Conservation (phyloP, 2,888 invertebrate species). For the Cetonia aurata region DNA sequence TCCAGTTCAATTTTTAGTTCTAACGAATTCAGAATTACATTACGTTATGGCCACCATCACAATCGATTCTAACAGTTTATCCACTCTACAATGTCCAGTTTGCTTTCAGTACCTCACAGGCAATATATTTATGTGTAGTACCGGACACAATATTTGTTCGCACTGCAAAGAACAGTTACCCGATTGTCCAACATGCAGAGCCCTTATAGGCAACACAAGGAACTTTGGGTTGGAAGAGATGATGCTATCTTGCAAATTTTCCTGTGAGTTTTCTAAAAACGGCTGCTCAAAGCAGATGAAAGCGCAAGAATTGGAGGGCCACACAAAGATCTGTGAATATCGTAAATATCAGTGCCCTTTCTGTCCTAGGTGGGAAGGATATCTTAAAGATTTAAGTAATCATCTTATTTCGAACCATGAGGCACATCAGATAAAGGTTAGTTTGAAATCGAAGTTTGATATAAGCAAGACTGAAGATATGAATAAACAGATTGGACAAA, state of each 20-base stretch:
- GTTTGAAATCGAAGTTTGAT: too few relatives aligned
- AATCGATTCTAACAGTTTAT: conserved; percentile 5
- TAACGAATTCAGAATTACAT: too few relatives aligned
- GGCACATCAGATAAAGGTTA: too few relatives aligned
- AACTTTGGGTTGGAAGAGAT: conserved; percentile 60
- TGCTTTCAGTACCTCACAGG: conserved; percentile 61
- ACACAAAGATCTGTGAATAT: neutral
- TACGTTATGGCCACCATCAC: too few relatives aligned
- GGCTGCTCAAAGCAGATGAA: neutral
- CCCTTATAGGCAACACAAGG: conserved; percentile 55
- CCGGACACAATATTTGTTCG: conserved; percentile 61
- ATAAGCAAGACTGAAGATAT: too few relatives aligned
- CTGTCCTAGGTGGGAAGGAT: neutral
- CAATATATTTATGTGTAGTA: conserved; percentile 60
- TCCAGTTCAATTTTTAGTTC: too few relatives aligned
- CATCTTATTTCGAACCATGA: neutral
- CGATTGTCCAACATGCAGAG: conserved; percentile 59
- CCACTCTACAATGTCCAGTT: conserved; percentile 59
- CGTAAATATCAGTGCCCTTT: neutral
- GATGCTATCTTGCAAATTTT: conserved; percentile 55
- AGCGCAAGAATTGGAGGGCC: neutral
- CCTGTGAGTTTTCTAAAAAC: conserved; percentile 49
- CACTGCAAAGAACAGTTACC: conserved; percentile 54
- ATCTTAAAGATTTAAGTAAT: neutral
- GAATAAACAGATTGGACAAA: too few relatives aligned